Evolutionary conservation across 2,888 invertebrate species (phyloP).

Genomic region (Diarsia dahlii): DNA sequence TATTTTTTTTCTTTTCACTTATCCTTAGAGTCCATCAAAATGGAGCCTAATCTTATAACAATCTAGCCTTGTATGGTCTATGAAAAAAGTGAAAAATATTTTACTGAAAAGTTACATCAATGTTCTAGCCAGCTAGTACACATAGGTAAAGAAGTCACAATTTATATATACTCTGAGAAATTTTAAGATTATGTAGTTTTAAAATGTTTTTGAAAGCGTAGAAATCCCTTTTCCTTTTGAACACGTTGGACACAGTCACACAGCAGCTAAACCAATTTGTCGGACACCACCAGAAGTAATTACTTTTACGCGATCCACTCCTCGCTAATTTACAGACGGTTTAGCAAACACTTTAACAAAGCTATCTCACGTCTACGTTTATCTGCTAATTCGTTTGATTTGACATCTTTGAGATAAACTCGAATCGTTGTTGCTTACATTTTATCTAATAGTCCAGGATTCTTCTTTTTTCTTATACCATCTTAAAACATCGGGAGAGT

Average conservation of each 20-base stretch:
- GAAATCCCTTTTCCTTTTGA: background rate
- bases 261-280: conserved; percentile 72
- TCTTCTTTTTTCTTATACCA: no score
- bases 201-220: background rate
- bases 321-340: conserved; percentile 73
- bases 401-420: conserved; percentile 11
- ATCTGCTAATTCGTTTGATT: conserved; percentile 27
- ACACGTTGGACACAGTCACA: conserved; percentile 66
- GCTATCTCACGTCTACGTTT: conserved; percentile 65
- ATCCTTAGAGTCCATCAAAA: no score
- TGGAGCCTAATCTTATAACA: no score
- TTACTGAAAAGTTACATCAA: background rate
- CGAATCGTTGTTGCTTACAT: background rate
- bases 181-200: background rate
- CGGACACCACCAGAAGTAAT: conserved; percentile 75
- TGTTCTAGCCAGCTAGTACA: no score
- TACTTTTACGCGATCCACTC: conserved; percentile 71
- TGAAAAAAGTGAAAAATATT: background rate
- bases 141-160: background rate
- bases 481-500: no score
- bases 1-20: no score
- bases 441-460: no score
- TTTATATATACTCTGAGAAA: background rate
- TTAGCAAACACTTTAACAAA: conserved; percentile 69
- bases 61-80: no score